Conservation (phyloP, 2,113 vertebrate genomes). For the Catharus minimus region DNA sequence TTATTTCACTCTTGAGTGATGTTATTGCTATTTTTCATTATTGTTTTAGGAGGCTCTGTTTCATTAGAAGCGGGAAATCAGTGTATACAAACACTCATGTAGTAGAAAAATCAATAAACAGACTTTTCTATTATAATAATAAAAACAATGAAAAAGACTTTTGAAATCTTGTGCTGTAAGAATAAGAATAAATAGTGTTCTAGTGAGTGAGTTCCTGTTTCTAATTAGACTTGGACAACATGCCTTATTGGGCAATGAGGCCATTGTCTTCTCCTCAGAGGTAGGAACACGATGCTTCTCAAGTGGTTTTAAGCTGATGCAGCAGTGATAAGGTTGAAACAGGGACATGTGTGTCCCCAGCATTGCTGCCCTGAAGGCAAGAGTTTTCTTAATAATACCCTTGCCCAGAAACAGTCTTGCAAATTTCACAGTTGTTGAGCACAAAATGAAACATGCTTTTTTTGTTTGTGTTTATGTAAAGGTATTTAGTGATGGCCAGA, state of each 20-base stretch:
- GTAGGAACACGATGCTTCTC: neutral
- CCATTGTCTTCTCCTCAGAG: slow-evolving; percentile 44
- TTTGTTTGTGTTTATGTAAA: neutral
- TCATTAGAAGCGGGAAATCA: neutral
- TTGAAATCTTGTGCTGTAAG: neutral
- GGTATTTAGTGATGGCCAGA: neutral
- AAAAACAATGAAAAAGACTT: neutral
- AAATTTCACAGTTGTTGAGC: neutral
- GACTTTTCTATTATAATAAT: neutral
- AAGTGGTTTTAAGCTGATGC: neutral
- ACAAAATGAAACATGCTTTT: fast-evolving
- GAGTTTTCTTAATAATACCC: neutral
- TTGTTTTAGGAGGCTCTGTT: slow-evolving; percentile 10
- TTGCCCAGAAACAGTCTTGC: neutral
- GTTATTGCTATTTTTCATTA: neutral
- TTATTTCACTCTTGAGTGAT: slow-evolving; percentile 15
- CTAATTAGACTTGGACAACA: slow-evolving; percentile 14
- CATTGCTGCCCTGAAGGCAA: neutral
- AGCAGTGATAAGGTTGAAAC: neutral
- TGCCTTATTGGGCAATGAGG: neutral
- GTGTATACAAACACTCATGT: neutral
- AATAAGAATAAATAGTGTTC: neutral
- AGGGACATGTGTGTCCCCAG: neutral
- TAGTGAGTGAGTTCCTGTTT: slow-evolving; percentile 9
- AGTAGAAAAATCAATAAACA: slow-evolving; percentile 27